Base-by-base conservation (phyloP, 2,113 vertebrate genomes). In the Mixornis gularis region DNA sequence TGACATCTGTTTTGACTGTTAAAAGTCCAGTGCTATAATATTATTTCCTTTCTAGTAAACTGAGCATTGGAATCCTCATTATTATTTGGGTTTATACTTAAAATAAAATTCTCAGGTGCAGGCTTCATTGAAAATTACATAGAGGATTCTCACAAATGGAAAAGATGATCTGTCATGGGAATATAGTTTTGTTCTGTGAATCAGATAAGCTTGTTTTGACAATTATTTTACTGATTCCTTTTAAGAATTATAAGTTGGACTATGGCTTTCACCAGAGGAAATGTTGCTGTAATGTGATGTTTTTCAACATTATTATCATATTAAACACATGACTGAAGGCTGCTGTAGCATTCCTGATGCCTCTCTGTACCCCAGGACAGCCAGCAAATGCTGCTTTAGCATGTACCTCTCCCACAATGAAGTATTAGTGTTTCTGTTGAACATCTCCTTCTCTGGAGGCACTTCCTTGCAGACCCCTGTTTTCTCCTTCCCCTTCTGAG, bases 1-100 rank as follows among this genome's bases (percentile, higher is more conserved):
- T 95, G 90, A 58, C 60, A 79, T 70, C 41, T 72, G 34, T 74
- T 70, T 78, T 71, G 48, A 66, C 52, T 80, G 7, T 66, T 95
- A 55, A 58, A 92, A 92, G 3, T 44, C 19, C 30, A 74, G 58
- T 79, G 20, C 41, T 65, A 2, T 68, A 40, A 58, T 78, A 77
- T 29, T 90, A 53, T 76, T 90, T 90, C 52, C 16, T 84, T 88
- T 86, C 30, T 38, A 21, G 24, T 69, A 74, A 79, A 72, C 4
- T 46, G 78, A 74, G 40, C 1, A 7, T 30, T 89, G 46, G 46
- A 48, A 48, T 48, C 22, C 22, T 48, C 22, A 24, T 48, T 48
- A 46, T 46, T 94, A 56, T 86, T 90, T 88, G 44, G 30, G 41
- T 84, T 88, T 73, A 52, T 79, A 63, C 18, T 73, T 90, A 44